Conservation (phyloP, 2,113 vertebrate genomes). For the Falco punctatus region DNA sequence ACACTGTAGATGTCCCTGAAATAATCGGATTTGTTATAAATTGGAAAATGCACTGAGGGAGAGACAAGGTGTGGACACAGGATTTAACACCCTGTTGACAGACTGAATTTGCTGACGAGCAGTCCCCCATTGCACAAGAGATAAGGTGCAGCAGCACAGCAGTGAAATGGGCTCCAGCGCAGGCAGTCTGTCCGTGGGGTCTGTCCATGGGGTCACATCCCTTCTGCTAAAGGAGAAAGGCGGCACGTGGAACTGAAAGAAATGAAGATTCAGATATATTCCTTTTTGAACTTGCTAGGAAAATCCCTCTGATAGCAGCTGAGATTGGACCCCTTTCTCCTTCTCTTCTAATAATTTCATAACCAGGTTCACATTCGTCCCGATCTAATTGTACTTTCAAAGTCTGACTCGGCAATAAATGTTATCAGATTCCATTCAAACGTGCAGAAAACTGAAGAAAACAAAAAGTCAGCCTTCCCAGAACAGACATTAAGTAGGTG, state of each 20-base stretch:
- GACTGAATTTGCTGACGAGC: background rate
- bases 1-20: background rate
- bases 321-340: background rate
- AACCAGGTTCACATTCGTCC: background rate
- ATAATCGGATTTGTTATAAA: background rate
- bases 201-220: background rate
- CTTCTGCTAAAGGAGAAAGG: background rate
- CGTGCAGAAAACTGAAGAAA: background rate
- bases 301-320: background rate
- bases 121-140: background rate
- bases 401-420: constrained; percentile 47
- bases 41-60: background rate
- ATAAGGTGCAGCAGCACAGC: background rate
- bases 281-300: background rate
- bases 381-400: background rate
- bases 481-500: background rate
- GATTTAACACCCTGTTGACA: background rate
- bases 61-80: background rate
- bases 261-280: accelerated
- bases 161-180: accelerated
- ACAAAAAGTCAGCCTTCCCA: background rate
- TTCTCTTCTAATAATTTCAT: background rate
- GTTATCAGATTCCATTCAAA: constrained; percentile 18
- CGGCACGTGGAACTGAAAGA: background rate
- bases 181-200: background rate